Evolutionary conservation across 2,797 vertebrate species (phyloP).

Genomic region (Syngnathus rostellatus): DNA sequence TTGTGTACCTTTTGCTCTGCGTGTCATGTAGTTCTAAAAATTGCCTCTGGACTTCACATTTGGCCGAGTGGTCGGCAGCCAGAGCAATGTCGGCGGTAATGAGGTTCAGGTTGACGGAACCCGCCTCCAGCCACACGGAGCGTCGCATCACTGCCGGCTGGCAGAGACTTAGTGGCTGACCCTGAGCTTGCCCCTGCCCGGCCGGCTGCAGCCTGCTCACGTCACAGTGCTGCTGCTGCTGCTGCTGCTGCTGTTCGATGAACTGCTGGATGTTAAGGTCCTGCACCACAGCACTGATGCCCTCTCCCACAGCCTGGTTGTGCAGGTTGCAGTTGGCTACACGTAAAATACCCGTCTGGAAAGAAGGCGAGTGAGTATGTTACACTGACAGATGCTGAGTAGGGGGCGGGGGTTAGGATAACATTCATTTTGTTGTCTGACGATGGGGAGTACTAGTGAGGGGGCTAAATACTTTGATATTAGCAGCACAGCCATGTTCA

Average conservation of each 20-base stretch:
- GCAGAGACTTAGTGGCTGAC: conserved; percentile 60
- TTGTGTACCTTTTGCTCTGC: conserved; percentile 81
- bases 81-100: conserved; percentile 91
- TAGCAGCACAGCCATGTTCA: conserved; percentile 93
- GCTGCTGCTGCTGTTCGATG: conserved; percentile 76
- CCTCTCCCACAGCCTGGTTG: conserved; percentile 93
- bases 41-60: conserved; percentile 87
- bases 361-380: not conserved
- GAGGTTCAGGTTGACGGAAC: conserved; percentile 86
- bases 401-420: not conserved
- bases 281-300: conserved; percentile 88
- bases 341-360: conserved; percentile 80
- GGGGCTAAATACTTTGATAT: conserved; percentile 74
- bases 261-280: conserved; percentile 87
- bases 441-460: not conserved
- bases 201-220: conserved; percentile 50
- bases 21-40: conserved; percentile 90
- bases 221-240: conserved; percentile 65
- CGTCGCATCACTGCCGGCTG: conserved; percentile 82
- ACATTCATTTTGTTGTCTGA: not conserved
- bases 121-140: conserved; percentile 93
- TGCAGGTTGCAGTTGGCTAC: conserved; percentile 95
- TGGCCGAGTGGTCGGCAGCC: conserved; percentile 88
- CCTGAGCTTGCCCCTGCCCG: conserved; percentile 48
- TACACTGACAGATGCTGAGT: not conserved